A percentile compares a stretch with the other conserved stretches of the same genome.
Evolutionary conservation across 1,140 invertebrate genomes (phyloP).

Genomic region (Nautilus pompilius): DNA sequence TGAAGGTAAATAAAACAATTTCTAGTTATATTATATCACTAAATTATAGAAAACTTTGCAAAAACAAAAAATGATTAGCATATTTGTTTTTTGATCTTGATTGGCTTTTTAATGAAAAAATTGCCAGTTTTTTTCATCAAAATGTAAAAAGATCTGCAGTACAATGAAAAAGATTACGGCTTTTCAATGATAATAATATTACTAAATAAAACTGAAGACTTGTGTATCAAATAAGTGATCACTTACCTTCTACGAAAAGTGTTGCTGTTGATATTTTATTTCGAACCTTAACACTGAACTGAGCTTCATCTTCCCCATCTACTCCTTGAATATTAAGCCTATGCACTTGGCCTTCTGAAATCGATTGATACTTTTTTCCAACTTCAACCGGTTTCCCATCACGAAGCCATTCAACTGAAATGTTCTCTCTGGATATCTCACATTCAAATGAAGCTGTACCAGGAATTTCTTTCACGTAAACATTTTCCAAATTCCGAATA

Average conservation of each 20-base stretch:
- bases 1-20: too few species aligned
- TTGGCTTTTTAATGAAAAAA: too few species aligned
- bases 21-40: too few species aligned
- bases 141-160: too few species aligned
- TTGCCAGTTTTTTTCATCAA: too few species aligned
- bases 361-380: constrained; percentile 46
- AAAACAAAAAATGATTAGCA: too few species aligned
- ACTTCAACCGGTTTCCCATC: constrained; percentile 31
- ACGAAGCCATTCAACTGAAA: constrained; percentile 43
- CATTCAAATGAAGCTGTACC: constrained; percentile 47
- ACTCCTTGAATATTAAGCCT: constrained; percentile 39
- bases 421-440: constrained; percentile 42
- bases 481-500: constrained; percentile 39
- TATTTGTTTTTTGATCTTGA: too few species aligned
- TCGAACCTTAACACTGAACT: constrained; percentile 42
- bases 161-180: too few species aligned
- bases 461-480: constrained; percentile 44
- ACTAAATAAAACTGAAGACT: too few species aligned
- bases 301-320: constrained; percentile 41
- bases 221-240: too few species aligned
- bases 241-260: constrained; percentile 43
- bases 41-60: too few species aligned
- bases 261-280: constrained; percentile 38
- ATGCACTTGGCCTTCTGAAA: constrained; percentile 39
- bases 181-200: too few species aligned